Evolutionary conservation across 2,888 invertebrate species (phyloP).

Genomic region (Diarsia brunnea): DNA sequence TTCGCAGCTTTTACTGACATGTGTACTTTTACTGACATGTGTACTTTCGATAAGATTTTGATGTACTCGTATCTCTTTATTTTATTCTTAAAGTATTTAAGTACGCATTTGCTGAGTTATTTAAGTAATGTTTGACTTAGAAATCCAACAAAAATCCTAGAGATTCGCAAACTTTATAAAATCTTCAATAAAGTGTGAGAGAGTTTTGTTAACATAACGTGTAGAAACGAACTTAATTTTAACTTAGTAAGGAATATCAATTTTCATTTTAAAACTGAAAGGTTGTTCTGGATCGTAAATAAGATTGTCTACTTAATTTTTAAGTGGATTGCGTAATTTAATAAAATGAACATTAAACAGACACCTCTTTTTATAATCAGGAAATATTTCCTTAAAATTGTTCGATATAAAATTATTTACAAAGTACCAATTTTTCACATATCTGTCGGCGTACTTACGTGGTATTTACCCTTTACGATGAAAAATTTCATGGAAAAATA

Average conservation of each 20-base stretch:
- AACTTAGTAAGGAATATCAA: conserved; percentile 27
- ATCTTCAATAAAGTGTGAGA: background rate
- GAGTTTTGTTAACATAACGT: background rate
- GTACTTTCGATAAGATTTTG: conserved; percentile 21
- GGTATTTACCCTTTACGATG: background rate
- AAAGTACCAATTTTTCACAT: conserved; percentile 12
- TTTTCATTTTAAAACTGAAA: conserved; percentile 36
- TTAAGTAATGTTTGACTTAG: conserved; percentile 24
- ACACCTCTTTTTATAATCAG: background rate
- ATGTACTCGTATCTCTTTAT: conserved; percentile 10
- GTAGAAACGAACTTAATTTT: conserved; percentile 2
- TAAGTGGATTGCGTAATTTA: conserved; percentile 22
- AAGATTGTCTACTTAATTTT: conserved; percentile 36
- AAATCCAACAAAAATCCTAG: conserved; percentile 29
- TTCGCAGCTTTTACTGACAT: conserved; percentile 46
- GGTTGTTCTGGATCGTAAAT: conserved; percentile 26
- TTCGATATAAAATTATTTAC: conserved; percentile 11
- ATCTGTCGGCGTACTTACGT: background rate
- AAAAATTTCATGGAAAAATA: conserved; percentile 39
- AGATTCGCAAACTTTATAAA: conserved; percentile 4
- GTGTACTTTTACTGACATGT: conserved; percentile 38
- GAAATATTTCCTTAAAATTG: background rate
- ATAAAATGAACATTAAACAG: conserved; percentile 14
- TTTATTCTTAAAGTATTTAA: conserved; percentile 16
- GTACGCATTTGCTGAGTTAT: background rate